Conservation (phyloP, 2,113 vertebrate species). For the Apeltes quadracus region DNA sequence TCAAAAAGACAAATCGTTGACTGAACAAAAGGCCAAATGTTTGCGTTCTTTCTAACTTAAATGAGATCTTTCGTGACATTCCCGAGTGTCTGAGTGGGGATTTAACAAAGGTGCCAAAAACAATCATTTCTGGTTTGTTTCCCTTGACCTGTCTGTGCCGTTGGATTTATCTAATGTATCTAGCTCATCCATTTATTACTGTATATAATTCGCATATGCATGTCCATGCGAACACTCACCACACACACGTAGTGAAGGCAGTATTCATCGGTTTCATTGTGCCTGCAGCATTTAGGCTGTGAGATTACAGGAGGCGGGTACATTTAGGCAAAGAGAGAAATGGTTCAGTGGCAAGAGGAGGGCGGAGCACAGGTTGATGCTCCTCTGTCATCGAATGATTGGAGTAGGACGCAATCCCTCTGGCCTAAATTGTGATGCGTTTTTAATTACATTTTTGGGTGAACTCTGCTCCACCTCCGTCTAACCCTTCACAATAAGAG, state of each 20-base stretch:
- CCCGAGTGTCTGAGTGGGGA: not conserved
- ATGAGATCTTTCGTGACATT: slow-evolving; percentile 8
- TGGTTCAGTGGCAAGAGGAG: slow-evolving; percentile 3
- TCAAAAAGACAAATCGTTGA: not conserved
- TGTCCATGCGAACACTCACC: not conserved
- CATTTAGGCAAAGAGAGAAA: slow-evolving; percentile 28
- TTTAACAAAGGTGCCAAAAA: not conserved
- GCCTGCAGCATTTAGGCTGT: slow-evolving; percentile 8
- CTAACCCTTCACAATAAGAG: slow-evolving; percentile 35
- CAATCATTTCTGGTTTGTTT: slow-evolving; percentile 22
- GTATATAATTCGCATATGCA: slow-evolving; percentile 46
- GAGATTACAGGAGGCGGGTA: slow-evolving; percentile 31
- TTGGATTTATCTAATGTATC: slow-evolving; percentile 34
- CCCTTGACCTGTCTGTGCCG: slow-evolving; percentile 17
- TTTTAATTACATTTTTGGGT: slow-evolving; percentile 41
- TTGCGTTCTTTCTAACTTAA: not conserved
- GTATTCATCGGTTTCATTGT: slow-evolving; percentile 54
- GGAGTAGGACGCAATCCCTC: not conserved
- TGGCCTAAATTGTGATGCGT: slow-evolving; percentile 27
- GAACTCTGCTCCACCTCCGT: slow-evolving; percentile 9
- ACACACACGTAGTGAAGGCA: slow-evolving; percentile 10
- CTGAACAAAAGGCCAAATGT: not conserved
- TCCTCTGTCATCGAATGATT: slow-evolving; percentile 33
- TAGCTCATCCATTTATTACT: slow-evolving; percentile 31
- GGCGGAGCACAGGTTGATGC: not conserved